A percentile compares a stretch with the other conserved stretches of the same genome.
Evolutionary conservation across 92 coral and sea anemone genomes (phyloP).

Genomic region (Meandrina meandrites): DNA sequence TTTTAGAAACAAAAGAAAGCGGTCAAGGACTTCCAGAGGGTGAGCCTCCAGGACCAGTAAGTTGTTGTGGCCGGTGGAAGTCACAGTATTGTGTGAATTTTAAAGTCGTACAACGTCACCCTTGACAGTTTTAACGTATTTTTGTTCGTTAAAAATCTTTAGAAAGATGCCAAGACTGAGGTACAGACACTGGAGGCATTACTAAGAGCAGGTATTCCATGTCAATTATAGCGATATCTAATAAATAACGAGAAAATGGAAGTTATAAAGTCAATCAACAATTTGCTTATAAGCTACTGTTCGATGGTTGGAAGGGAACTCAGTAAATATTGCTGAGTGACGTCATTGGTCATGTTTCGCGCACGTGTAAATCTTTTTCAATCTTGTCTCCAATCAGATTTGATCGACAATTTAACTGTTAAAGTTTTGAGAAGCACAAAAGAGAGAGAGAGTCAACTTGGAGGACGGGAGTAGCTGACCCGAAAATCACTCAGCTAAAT

Average conservation of each 20-base stretch:
- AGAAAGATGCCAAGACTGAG: slow-evolving; percentile 73
- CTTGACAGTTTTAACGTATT: background rate
- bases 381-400: no score
- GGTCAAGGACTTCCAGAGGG: slow-evolving; percentile 79
- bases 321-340: no score
- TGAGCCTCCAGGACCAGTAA: slow-evolving; percentile 72
- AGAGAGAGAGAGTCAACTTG: no score
- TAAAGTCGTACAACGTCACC: background rate
- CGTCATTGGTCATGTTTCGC: no score
- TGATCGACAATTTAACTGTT: no score
- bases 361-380: no score
- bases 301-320: no score
- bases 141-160: background rate
- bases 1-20: slow-evolving; percentile 18
- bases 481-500: no score
- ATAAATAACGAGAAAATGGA: background rate
- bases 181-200: slow-evolving; percentile 77
- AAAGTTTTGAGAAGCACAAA: no score
- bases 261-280: background rate
- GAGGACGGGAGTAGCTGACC: no score
- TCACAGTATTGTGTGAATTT: background rate
- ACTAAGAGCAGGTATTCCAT: slow-evolving; percentile 72
- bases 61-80: background rate
- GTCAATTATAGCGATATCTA: background rate
- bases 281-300: no score